Conservation (phyloP, 2,888 invertebrate species). For the Chalcis sispes region DNA sequence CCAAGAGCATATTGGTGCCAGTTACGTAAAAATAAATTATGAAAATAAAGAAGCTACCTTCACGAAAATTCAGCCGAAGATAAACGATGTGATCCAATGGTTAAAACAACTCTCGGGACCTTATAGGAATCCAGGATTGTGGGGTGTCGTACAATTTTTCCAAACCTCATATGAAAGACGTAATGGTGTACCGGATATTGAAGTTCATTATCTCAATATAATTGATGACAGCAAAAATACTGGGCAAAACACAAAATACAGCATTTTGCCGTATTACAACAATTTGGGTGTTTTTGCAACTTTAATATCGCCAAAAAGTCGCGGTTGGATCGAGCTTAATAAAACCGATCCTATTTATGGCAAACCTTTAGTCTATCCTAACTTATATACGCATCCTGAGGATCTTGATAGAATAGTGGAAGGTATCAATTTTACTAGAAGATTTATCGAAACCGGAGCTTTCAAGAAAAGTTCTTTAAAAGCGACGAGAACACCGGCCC, state of each 20-base stretch:
- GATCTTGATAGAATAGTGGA: neutral
- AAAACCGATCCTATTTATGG: conserved; percentile 5
- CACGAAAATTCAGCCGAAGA: neutral
- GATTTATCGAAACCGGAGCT: neutral
- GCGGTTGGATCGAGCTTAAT: neutral
- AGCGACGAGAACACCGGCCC: conserved; percentile 77
- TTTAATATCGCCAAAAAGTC: neutral
- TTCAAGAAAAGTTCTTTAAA: conserved; percentile 77
- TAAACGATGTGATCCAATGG: neutral
- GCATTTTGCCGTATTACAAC: too few species aligned
- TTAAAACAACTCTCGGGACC: neutral
- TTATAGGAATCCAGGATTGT: neutral
- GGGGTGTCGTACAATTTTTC: neutral
- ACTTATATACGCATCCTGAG: neutral
- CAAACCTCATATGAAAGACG: neutral
- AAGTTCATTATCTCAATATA: neutral
- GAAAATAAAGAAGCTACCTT: neutral
- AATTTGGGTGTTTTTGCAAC: neutral
- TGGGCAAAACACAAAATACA: too few species aligned
- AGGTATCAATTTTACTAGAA: neutral
- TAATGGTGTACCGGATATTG: neutral
- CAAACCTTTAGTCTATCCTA: neutral
- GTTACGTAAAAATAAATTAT: neutral
- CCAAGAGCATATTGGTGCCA: neutral
- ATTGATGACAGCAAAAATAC: neutral